Percentiles rank a stretch among this genome's conserved stretches.
Evolutionary conservation across 2,113 vertebrate species (phyloP).

Genomic region (Erpornis zantholeuca): DNA sequence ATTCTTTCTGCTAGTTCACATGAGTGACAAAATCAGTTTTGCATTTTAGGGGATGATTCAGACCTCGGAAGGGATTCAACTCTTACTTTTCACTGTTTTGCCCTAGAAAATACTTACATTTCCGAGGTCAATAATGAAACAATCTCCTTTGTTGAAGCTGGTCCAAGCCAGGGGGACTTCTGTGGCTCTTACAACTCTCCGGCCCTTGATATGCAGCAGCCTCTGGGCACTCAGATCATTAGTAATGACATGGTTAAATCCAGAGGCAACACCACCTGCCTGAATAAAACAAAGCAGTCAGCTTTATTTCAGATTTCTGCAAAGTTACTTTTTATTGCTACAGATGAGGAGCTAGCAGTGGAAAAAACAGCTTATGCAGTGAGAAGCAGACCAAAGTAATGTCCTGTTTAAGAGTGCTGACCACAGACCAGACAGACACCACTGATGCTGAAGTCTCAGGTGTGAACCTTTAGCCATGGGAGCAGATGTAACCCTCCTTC

Average conservation of each 20-base stretch:
- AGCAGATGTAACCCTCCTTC: background rate
- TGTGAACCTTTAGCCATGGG: background rate
- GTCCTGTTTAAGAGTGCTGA: background rate
- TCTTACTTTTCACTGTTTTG: background rate
- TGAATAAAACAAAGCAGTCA: slow-evolving; percentile 42
- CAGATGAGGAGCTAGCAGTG: background rate
- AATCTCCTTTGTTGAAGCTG: slow-evolving; percentile 92
- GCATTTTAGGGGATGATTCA: background rate
- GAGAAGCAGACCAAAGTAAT: background rate
- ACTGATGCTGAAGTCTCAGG: background rate
- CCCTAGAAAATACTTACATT: slow-evolving; percentile 73
- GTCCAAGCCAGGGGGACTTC: slow-evolving; percentile 86
- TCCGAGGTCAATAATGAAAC: slow-evolving; percentile 92
- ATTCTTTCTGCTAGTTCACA: background rate
- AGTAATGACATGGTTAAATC: slow-evolving; percentile 88
- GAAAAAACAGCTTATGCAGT: background rate
- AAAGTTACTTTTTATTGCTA: background rate
- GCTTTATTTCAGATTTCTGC: background rate
- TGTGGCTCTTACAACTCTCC: slow-evolving; percentile 85
- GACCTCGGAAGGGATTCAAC: background rate
- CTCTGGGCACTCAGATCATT: slow-evolving; percentile 83
- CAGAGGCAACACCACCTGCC: slow-evolving; percentile 89
- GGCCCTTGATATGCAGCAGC: slow-evolving; percentile 89
- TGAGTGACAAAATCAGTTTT: background rate
- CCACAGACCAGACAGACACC: background rate